These are phyloP conservation scores for Decapterus maruadsi DNA, from an alignment of 2,797 vertebrate species.

Conservation along the genomic window DNA sequence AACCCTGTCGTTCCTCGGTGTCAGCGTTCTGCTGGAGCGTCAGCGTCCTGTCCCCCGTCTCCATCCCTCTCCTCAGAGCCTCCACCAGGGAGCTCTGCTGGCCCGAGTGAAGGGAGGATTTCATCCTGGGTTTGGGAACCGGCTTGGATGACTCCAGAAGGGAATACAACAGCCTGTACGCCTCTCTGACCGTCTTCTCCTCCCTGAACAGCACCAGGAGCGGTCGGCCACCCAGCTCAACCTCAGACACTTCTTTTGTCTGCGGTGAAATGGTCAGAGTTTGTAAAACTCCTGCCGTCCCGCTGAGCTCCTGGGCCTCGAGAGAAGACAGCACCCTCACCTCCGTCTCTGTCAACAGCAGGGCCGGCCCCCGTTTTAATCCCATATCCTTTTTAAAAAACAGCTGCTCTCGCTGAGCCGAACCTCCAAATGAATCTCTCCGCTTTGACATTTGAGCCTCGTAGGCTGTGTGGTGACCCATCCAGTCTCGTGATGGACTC, in stretches of 20 bases:
- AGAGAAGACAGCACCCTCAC: slow-evolving; percentile 55
- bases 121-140: slow-evolving; percentile 63
- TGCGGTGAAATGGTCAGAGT: slow-evolving; percentile 52
- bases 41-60: slow-evolving; percentile 68
- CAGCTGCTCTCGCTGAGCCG: slow-evolving; percentile 37
- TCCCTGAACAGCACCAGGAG: slow-evolving; percentile 51
- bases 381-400: slow-evolving; percentile 42
- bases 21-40: slow-evolving; percentile 40
- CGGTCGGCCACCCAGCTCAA: slow-evolving; percentile 49
- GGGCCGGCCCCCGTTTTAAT: slow-evolving; percentile 38
- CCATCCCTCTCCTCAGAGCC: slow-evolving; percentile 70
- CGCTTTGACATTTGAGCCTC: slow-evolving; percentile 4
- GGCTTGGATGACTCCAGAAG: slow-evolving; percentile 52
- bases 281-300: slow-evolving; percentile 38
- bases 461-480: background rate
- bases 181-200: slow-evolving; percentile 42
- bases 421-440: slow-evolving; percentile 23
- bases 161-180: slow-evolving; percentile 56
- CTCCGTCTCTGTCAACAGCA: slow-evolving; percentile 63
- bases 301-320: slow-evolving; percentile 46
- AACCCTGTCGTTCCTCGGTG: slow-evolving; percentile 18
- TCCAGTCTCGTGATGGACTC: slow-evolving; percentile 33
- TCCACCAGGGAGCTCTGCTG: slow-evolving; percentile 56
- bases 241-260: slow-evolving; percentile 40
- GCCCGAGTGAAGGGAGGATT: slow-evolving; percentile 18